Evolutionary conservation across 2,888 invertebrate genomes (phyloP).

Genomic region (Sturmia bella): DNA sequence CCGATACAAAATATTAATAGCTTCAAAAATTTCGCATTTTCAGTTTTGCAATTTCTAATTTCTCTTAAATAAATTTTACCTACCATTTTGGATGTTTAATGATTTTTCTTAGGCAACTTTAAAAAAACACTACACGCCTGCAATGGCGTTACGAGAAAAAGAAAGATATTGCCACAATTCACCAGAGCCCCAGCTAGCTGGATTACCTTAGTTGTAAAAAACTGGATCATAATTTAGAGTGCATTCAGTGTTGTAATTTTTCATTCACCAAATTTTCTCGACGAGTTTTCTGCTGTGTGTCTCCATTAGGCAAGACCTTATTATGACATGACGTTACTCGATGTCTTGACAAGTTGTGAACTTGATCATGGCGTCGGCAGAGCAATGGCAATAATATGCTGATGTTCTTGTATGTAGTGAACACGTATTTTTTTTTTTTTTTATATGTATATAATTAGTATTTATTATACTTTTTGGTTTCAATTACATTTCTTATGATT

Average conservation of each 20-base stretch:
- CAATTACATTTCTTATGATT: too few species aligned
- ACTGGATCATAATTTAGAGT: not conserved
- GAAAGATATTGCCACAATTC: slow-evolving; percentile 79
- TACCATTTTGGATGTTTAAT: slow-evolving; percentile 85
- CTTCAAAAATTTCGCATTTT: slow-evolving; percentile 32
- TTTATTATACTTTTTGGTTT: too few species aligned
- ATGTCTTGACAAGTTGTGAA: too few species aligned
- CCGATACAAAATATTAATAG: slow-evolving; percentile 56
- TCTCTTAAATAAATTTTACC: slow-evolving; percentile 75
- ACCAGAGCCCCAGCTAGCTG: slow-evolving; percentile 47
- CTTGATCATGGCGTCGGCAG: too few species aligned
- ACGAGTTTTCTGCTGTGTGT: too few species aligned
- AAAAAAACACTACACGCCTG: slow-evolving; percentile 91
- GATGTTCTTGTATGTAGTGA: too few species aligned
- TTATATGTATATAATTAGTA: too few species aligned
- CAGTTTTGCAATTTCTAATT: slow-evolving; percentile 22
- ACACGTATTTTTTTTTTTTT: too few species aligned
- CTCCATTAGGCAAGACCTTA: too few species aligned
- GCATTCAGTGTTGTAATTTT: slow-evolving; percentile 7
- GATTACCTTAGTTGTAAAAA: slow-evolving; percentile 11
- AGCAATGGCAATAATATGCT: too few species aligned
- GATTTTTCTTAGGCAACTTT: slow-evolving; percentile 87
- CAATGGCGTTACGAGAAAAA: slow-evolving; percentile 94
- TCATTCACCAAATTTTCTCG: not conserved
- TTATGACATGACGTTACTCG: too few species aligned